Evolutionary conservation across 2,888 invertebrate species (phyloP), one percentile per base, ranked within the genome.

Genomic region (Caenorhabditis plicata): DNA sequence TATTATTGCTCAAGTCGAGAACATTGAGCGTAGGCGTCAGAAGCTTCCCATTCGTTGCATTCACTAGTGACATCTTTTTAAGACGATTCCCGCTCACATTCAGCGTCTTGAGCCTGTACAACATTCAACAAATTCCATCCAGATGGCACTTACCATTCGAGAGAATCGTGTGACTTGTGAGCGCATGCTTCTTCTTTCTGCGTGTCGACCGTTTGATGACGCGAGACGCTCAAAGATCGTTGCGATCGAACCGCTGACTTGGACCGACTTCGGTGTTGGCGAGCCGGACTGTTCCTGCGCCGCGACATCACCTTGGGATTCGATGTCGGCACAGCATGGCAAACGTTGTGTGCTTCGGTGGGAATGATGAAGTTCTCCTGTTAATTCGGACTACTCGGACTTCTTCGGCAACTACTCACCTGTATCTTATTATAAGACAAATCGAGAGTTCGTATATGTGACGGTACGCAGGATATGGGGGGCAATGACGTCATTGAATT

Each of bases 1-100:
- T 85, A 84, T 98, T 98, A 81, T 90, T 89, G 71, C 92, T 91
- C 22, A 96, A 87, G 82, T 96, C 95, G 80, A 98, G 82, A 89
- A 93, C 92, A 3, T 92, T 92, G 49, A 98, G 86, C 81, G 90
- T 89, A 0, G 96, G 96, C 83, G 64, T 27, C 2, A 65, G 45
- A 13, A 56, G 41, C 20, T 44, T 44, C 11, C 33, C 33, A 8
- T 22, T 47, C 3, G 42, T 32, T 13, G 48, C 45, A 8, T 22
- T 20, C 2, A 47, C 17, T 5, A 60, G 54, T 15, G 67, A 56
- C 60, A 93, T 89, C 40, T 89, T 86, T 0, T 87, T 87, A 42
- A 96, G 83, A 53, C 88, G 84, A 84, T 96, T 96, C 82, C 91
- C 90, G 0, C 92, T 88, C 46, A 96, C 82, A 55, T 93, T 86